Conservation (phyloP, 2,113 vertebrate genomes). For the Aptenodytes patagonicus region DNA sequence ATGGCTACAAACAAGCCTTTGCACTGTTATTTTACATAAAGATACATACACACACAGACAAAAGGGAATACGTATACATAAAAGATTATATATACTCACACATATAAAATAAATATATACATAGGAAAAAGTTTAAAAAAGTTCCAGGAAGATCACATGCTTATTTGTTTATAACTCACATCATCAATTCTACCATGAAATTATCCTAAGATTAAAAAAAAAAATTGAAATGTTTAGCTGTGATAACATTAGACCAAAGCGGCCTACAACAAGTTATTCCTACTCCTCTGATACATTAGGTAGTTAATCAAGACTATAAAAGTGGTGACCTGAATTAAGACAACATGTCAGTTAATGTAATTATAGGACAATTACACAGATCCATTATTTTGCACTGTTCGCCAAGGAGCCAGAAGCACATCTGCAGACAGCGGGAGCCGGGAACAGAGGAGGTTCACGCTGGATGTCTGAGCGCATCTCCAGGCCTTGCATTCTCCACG, state of each 20-base stretch:
- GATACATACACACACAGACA: neutral
- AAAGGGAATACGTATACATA: neutral
- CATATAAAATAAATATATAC: neutral
- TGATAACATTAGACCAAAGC: neutral
- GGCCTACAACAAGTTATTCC: neutral
- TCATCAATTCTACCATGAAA: neutral
- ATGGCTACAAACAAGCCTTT: neutral
- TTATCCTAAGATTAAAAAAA: neutral
- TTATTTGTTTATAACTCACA: neutral
- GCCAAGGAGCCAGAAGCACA: neutral
- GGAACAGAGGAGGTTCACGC: neutral
- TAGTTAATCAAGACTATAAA: conserved; percentile 14
- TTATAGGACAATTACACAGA: conserved; percentile 3
- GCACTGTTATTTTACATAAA: neutral
- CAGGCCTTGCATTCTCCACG: neutral
- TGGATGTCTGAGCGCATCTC: neutral
- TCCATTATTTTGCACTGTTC: neutral
- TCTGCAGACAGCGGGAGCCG: neutral
- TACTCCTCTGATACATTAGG: neutral
- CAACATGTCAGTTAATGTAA: neutral
- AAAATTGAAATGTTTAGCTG: neutral
- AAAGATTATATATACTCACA: neutral
- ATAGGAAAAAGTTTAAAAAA: neutral
- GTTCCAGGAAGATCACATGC: neutral
- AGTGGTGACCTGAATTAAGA: conserved; percentile 20